Evolutionary conservation across 2,797 vertebrate species (phyloP), one percentile per base, ranked within the genome.

Genomic region (Erpetoichthys calabaricus): DNA sequence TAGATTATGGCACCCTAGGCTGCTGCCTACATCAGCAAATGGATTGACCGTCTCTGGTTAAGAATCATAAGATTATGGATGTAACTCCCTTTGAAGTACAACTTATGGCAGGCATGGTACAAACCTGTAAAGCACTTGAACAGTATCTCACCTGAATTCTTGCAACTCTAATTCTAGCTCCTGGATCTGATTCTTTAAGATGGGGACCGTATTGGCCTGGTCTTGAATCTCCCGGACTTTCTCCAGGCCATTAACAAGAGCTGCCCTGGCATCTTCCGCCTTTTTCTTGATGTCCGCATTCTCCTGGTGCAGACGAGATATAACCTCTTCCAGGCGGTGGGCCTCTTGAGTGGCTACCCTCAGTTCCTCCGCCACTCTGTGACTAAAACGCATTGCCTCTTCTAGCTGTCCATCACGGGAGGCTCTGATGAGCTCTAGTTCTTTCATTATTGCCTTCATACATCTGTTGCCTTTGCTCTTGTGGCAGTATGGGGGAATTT

Each of bases 391-490:
- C 63, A 86, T 82, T 42, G 85, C 85, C 62, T 87, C 85, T 57
- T 79, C 75, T 60, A 88, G 65, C 68, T 88, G 85, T 10, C 84
- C 83, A 0, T 88, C 82, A 2, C 86, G 79, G 0, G 83, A 79
- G 2, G 80, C 75, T 5, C 83, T 78, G 51, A 88, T 82, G 66
- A 88, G 62, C 64, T 75, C 79, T 65, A 87, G 74, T 63, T 87
- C 86, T 68, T 79, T 71, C 0, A 82, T 62, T 1, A 82, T 73
- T 68, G 84, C 80, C 58, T 61, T 69, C 55, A 68, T 62, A 55
- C 75, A 74, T 55, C 66, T 62, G 41, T 62, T 66, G 42, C 4
- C 2, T 6, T 5, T 5, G 9, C 3, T n/a, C 8, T 10, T 25
- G 7, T 4, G 46, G 41, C n/a, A 3, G 9, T 53, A 3, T 8